Base-by-base conservation (phyloP, 2,888 invertebrate species). In the Phalangium opilio region DNA sequence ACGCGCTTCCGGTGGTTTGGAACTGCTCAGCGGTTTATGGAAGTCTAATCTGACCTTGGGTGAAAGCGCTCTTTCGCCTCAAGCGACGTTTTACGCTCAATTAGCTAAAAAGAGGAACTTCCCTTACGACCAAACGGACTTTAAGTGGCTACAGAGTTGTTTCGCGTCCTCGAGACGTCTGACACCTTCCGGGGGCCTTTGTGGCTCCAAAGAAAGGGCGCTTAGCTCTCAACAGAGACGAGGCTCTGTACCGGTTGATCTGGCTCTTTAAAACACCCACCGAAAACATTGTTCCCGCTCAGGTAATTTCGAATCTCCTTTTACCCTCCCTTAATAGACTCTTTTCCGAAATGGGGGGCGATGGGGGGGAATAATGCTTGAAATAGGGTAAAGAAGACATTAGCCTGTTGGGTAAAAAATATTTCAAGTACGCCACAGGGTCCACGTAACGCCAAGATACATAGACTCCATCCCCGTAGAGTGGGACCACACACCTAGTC, bases 11-110 rank as follows among this genome's bases (percentile, higher is more conserved):
- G 52, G 48, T 38, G 52, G 52, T 17, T 41, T 52, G 38, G 52
- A 52, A 46, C 46, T 52, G 49, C 32, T 52, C 14, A 42, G 45
- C 45, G 50, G 52, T n/a, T 8, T 52, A 34, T 52, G 52, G 52
- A 43, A 40, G 19, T 46, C 50, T 15, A 21, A 21, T 10, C 3
- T 15, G n/a, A 11, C 15, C 10, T 5, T n/a, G 42, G 11, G 27
- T 11, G 15, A 17, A 15, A 15, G 39, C 27, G 27, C 27, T 27
- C 27, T 27, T 27, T 38, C n/a, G 19, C n/a, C 27, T 15, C 11
- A 21, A 42, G n/a, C 12, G 42, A 3, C 15, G 21, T n/a, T 14
- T 12, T n/a, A 42, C 15, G 27, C 19, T 11, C 19, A 21, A 42
- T 15, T 19, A 27, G n/a, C 15, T 42, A n/a, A n/a, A 21, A 12